Evolutionary conservation across 2,888 invertebrate genomes (phyloP), one percentile per base, ranked within the genome.

Genomic region (Drosophila demipolita): DNA sequence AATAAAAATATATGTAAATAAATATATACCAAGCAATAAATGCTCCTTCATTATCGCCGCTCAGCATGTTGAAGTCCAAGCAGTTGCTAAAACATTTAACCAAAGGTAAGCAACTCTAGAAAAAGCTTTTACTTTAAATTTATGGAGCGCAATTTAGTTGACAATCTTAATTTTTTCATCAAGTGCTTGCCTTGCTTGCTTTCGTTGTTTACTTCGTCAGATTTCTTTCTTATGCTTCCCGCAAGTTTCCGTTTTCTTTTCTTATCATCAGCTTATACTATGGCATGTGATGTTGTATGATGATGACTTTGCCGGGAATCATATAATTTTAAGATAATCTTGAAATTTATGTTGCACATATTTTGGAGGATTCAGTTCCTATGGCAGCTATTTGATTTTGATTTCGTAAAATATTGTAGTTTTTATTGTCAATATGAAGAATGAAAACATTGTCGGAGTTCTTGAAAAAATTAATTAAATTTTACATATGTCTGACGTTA

Each of bases 21-120:
- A 20, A 42, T 45, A 45, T 45, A 45, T 23, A 23, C 1, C 23
- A 23, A 45, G 15, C 12, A 38, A 61, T 80, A 67, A 80, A 85
- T 76, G 73, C 40, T 20, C 40, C 58, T 74, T 65, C 40, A 59
- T 73, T 62, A 33, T 40, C 36, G 3, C 36, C 55, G 50, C 23
- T 45, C 66, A 89, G 70, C 58, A 91, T 91, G 91, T 88, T 91
- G 49, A 91, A 91, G 66, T 81, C 91, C n/a, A 90, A 83, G 73
- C 70, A 81, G 61, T 78, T 91, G 63, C 63, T 90, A 61, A 84
- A 89, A 65, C 78, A 82, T 62, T 77, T 91, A 63, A 69, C 81
- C 33, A 90, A 81, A 91, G 91, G 91, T 91, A 84, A 90, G 75
- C 59, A 52, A 35, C 7, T 29, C 35, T 0, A 15, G 36, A 40